Conservation (phyloP, 2,797 vertebrate species). For the Hybognathus amarus region DNA sequence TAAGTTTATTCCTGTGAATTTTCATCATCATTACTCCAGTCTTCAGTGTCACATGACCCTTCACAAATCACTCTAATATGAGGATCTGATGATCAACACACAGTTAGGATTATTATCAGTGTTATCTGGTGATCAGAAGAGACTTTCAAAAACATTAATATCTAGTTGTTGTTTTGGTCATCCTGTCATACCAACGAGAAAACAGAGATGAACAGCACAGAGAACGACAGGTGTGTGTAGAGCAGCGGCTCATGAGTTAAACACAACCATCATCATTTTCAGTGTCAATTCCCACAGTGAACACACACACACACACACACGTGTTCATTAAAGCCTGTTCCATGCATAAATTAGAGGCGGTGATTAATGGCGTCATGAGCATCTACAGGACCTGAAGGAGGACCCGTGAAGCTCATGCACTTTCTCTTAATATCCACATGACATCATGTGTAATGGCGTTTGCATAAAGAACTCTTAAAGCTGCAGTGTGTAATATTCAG, state of each 20-base stretch:
- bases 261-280: constrained; percentile 77
- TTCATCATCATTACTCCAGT: neutral
- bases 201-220: too few species aligned
- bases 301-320: constrained; percentile 67
- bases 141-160: too few species aligned
- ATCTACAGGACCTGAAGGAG: constrained; percentile 71
- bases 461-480: neutral
- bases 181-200: neutral
- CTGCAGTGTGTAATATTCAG: too few species aligned
- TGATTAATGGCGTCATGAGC: constrained; percentile 72
- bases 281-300: constrained; percentile 71
- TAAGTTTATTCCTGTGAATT: neutral
- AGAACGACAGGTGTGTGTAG: constrained; percentile 39
- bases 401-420: too few species aligned
- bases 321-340: constrained; percentile 79
- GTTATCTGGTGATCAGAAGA: neutral
- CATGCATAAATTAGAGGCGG: constrained; percentile 75
- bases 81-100: neutral
- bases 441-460: neutral
- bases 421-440: too few species aligned
- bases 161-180: neutral
- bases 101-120: neutral
- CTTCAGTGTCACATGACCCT: neutral
- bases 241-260: constrained; percentile 79
- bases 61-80: neutral